phyloP scores from a whole-genome alignment of 2,888 invertebrate genomes.

The Ditylenchus weischeri region DNA sequence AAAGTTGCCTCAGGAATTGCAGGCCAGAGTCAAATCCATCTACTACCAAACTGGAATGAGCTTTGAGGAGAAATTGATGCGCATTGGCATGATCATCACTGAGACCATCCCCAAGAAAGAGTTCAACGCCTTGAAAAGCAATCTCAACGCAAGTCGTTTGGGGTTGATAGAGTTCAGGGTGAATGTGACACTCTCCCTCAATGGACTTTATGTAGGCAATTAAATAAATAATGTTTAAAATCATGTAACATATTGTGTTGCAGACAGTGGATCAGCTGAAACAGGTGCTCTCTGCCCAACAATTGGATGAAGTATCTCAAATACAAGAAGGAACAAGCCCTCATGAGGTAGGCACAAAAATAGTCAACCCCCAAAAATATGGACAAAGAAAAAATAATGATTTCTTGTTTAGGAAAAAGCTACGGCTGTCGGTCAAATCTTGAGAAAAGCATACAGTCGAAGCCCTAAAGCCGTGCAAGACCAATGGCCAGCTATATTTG shows the following conservation, averaged over 20 bases:
- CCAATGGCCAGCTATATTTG: slow-evolving; percentile 11
- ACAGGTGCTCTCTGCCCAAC: background rate
- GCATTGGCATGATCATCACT: background rate
- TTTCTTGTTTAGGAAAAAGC: slow-evolving; percentile 19
- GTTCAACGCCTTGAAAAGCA: slow-evolving; percentile 2
- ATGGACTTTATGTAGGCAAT: slow-evolving; percentile 10
- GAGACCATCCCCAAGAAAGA: background rate
- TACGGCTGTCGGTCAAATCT: background rate
- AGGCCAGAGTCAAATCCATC: slow-evolving; percentile 5
- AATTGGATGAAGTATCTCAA: background rate
- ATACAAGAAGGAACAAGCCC: too few relatives aligned
- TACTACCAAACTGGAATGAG: slow-evolving; percentile 5
- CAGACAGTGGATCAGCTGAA: background rate
- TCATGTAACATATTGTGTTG: background rate
- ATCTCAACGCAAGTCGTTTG: slow-evolving; percentile 1
- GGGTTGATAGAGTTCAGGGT: slow-evolving; percentile 7
- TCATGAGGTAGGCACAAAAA: too few relatives aligned
- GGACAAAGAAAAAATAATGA: background rate
- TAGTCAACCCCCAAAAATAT: too few relatives aligned
- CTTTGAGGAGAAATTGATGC: slow-evolving; percentile 10
- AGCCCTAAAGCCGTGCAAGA: background rate
- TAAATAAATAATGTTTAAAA: too few relatives aligned
- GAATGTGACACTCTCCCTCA: slow-evolving; percentile 9
- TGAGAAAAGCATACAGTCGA: slow-evolving; percentile 1
- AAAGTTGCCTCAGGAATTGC: background rate